Conservation (phyloP, 2,888 invertebrate genomes). For the Dicranocentrus wangi region DNA sequence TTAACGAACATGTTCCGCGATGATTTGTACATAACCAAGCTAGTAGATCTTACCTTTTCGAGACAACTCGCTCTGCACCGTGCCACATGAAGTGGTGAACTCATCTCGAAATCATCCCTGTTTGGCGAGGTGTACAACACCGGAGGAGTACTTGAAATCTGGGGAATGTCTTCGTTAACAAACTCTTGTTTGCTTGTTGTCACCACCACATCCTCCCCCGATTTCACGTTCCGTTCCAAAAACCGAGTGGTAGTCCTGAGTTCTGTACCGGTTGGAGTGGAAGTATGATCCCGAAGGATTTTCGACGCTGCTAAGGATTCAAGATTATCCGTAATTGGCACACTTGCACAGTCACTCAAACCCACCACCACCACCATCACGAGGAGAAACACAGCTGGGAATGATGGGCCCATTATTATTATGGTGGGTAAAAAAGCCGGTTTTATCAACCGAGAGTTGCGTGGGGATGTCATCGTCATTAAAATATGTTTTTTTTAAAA, state of each 20-base stretch:
- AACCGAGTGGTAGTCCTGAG: not conserved
- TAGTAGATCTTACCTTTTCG: slow-evolving; percentile 55
- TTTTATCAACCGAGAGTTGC: not conserved
- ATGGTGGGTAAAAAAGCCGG: not conserved
- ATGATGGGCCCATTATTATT: not conserved
- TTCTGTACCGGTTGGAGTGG: not conserved
- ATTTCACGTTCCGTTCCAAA: too few relatives aligned
- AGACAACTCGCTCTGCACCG: slow-evolving; percentile 56
- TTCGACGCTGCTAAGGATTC: slow-evolving; percentile 33
- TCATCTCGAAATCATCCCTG: slow-evolving; percentile 21
- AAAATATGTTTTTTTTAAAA: too few relatives aligned
- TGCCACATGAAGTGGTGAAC: slow-evolving; percentile 45
- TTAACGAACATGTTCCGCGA: too few relatives aligned
- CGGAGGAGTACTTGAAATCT: not conserved
- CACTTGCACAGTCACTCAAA: slow-evolving; percentile 36
- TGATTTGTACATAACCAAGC: too few relatives aligned
- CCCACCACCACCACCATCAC: not conserved
- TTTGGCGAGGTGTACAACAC: not conserved
- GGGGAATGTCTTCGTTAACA: not conserved
- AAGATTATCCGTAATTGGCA: slow-evolving; percentile 39
- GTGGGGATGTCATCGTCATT: too few relatives aligned
- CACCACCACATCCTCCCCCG: not conserved
- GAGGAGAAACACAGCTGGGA: not conserved
- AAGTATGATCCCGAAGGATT: slow-evolving; percentile 47
- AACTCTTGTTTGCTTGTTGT: not conserved